Conservation (phyloP, 2,888 invertebrate genomes). For the Pollenia griseotomentosa region DNA sequence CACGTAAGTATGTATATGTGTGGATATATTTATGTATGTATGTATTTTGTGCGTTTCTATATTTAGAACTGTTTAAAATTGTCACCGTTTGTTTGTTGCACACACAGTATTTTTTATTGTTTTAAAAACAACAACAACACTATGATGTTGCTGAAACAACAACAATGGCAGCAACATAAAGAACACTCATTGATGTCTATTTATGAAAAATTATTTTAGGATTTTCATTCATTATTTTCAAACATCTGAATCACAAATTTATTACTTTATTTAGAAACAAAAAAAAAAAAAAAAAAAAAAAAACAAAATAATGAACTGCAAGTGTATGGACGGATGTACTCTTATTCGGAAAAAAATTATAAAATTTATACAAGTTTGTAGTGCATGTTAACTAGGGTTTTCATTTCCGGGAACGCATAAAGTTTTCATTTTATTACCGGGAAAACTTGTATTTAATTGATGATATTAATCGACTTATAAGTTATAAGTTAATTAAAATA, state of each 20-base stretch:
- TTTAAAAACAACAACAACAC: slow-evolving; percentile 25
- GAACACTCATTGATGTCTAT: slow-evolving; percentile 48
- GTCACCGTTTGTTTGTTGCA: slow-evolving; percentile 46
- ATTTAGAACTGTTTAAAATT: slow-evolving; percentile 57
- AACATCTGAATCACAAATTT: slow-evolving; percentile 60
- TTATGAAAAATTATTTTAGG: slow-evolving; percentile 66
- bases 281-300: slow-evolving; percentile 7
- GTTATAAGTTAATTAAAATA: too few species aligned
- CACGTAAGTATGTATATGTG: slow-evolving; percentile 1
- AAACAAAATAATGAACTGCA: background rate
- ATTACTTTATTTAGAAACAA: slow-evolving; percentile 47
- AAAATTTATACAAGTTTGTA: too few species aligned
- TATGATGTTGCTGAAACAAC: background rate
- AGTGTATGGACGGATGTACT: background rate
- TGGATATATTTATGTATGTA: background rate
- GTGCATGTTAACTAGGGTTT: too few species aligned
- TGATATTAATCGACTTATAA: too few species aligned
- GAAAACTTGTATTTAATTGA: too few species aligned
- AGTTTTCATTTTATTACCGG: too few species aligned
- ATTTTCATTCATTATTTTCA: slow-evolving; percentile 66
- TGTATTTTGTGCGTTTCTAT: slow-evolving; percentile 33
- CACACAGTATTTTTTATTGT: slow-evolving; percentile 34
- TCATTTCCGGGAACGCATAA: too few species aligned
- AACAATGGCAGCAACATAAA: slow-evolving; percentile 24
- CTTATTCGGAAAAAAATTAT: too few species aligned